These are phyloP conservation scores for Panthera tigris DNA, from an alignment of 2,113 vertebrate species.

Conservation along the genomic window DNA sequence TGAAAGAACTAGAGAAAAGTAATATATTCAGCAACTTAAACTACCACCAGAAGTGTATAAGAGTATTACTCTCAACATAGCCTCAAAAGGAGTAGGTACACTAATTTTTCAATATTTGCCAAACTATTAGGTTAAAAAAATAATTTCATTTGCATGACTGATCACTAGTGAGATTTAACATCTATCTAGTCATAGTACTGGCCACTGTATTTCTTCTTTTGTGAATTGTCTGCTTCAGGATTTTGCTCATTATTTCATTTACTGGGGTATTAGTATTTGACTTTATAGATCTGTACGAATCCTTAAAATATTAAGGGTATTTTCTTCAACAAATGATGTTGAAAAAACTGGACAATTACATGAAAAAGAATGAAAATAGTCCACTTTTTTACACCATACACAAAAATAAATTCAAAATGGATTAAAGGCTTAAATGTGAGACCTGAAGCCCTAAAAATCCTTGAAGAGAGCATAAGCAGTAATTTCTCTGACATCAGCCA, in stretches of 20 bases:
- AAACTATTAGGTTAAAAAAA: constrained; percentile 20
- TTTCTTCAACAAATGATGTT: neutral
- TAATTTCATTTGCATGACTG: neutral
- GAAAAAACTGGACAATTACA: neutral
- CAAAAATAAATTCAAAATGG: neutral
- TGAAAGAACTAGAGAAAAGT: neutral
- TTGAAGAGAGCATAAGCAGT: neutral
- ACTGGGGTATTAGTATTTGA: constrained; percentile 34
- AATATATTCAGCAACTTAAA: neutral
- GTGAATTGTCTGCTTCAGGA: constrained; percentile 12
- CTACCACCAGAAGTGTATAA: neutral
- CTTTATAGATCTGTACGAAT: constrained; percentile 8
- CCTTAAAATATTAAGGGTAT: neutral
- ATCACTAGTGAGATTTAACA: constrained; percentile 2
- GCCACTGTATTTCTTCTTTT: constrained; percentile 21
- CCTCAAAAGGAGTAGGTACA: neutral
- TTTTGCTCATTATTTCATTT: constrained; percentile 32
- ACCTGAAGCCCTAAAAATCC: neutral
- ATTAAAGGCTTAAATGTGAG: neutral
- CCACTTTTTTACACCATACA: neutral
- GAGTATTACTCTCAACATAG: neutral
- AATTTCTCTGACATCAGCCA: neutral
- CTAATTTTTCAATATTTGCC: constrained; percentile 38
- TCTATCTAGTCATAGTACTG: neutral
- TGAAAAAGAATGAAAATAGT: neutral